These are phyloP conservation scores for Paratilapia polleni DNA, from an alignment of 2,113 vertebrate species.

Conservation along the genomic window DNA sequence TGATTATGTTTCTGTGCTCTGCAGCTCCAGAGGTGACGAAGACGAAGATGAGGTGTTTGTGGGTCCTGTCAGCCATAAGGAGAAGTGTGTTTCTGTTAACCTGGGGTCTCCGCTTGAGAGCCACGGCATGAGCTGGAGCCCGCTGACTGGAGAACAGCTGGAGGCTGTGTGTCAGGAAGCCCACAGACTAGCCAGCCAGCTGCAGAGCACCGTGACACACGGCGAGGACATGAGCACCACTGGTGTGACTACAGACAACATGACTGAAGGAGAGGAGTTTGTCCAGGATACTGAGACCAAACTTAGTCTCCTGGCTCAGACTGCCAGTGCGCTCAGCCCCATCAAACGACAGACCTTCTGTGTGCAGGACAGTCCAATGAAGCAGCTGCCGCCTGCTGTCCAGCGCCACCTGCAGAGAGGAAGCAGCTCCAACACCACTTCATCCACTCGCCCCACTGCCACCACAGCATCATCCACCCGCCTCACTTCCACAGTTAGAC, in stretches of 20 bases:
- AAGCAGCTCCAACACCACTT: background rate
- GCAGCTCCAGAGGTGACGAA: constrained; percentile 77
- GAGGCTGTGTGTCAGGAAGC: constrained; percentile 91
- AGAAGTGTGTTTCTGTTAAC: constrained; percentile 78
- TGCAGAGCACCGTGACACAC: constrained; percentile 69
- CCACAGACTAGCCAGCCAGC: constrained; percentile 80
- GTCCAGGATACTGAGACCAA: constrained; percentile 81
- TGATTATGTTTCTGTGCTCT: constrained; percentile 6
- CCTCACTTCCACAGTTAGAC: background rate
- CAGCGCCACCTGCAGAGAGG: constrained; percentile 59
- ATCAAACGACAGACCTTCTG: constrained; percentile 89
- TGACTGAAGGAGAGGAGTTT: constrained; percentile 77
- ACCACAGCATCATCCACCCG: background rate
- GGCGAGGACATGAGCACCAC: background rate
- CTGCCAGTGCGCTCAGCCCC: constrained; percentile 73
- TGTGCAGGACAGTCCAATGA: constrained; percentile 82
- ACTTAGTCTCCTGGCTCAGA: constrained; percentile 75
- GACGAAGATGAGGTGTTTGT: constrained; percentile 91
- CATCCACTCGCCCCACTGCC: background rate
- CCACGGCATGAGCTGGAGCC: constrained; percentile 78
- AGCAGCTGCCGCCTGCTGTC: constrained; percentile 70
- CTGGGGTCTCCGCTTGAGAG: constrained; percentile 33
- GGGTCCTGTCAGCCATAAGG: constrained; percentile 81
- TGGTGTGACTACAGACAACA: background rate
- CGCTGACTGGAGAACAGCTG: constrained; percentile 84